Base-by-base conservation (phyloP, 1,140 invertebrate genomes). In the Colletes gigas region DNA sequence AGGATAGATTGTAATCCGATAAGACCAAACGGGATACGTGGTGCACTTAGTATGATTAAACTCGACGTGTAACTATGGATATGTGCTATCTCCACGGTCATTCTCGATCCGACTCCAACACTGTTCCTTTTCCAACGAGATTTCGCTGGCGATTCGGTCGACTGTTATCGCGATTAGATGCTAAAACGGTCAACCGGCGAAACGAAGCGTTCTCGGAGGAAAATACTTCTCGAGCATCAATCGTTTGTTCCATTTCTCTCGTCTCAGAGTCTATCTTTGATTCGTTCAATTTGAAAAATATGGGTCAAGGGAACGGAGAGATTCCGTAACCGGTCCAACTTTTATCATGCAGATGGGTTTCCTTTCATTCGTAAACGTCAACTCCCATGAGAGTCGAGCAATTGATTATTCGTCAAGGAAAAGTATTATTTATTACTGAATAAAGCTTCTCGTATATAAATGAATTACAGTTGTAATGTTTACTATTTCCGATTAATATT, bases 31-130 rank as follows among this genome's bases (percentile, higher is more conserved):
- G 81, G 83, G 66, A 78, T 82, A 68, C 83, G 63, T 80, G 54
- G 73, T 59, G 75, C 83, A 88, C 85, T 88, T 78, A 87, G 74
- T 81, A 85, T 87, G 85, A 88, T 88, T 88, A 83, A 88, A 87
- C 82, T 70, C 60, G 83, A 88, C 83, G 79, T 74, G 67, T 81
- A 77, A 54, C 69, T 79, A 41, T 59, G 60, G 67, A 66, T 72
- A 80, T 52, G 41, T 14, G 39, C 60, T 67, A 69, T 66, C 69
- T 78, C n/a, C 21, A 59, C 30, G n/a, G 17, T 65, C 55, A 44
- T 69, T 30, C 52, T n/a, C 62, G 65, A 50, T 30, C 30, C 17
- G 14, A 39, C 54, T 55, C 10, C 69, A 4, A 67, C 47, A 41
- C 17, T 4, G 21, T 50, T 54, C 65, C 44, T 44, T 68, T 68